phyloP scores from a whole-genome alignment of 2,888 invertebrate species.

The Anaspis maculata region DNA sequence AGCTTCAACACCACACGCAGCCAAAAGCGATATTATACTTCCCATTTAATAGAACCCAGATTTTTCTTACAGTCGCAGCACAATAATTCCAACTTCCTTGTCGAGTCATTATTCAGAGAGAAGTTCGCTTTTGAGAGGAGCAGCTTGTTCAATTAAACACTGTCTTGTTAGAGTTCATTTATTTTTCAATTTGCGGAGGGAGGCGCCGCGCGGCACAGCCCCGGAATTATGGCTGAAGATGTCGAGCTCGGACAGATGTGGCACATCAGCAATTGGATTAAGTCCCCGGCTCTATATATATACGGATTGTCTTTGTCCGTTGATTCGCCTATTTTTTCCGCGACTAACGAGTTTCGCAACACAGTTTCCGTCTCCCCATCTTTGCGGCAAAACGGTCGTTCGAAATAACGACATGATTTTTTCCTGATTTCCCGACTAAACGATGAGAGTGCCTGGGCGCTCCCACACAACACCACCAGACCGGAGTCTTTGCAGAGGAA shows the following conservation, averaged over 20 bases:
- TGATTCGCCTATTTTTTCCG: constrained; percentile 15
- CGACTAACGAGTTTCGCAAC: constrained; percentile 16
- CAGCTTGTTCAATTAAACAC: constrained; percentile 14
- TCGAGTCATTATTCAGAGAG: constrained; percentile 11
- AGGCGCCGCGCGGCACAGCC: constrained; percentile 8
- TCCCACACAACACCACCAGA: too few relatives aligned
- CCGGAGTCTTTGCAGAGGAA: too few relatives aligned
- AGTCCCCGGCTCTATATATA: constrained; percentile 16
- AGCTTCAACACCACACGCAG: too few relatives aligned
- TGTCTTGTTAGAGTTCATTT: constrained; percentile 16
- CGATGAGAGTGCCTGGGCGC: too few relatives aligned
- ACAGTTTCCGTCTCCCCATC: constrained; percentile 12
- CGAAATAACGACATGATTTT: constrained; percentile 11
- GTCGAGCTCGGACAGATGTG: constrained; percentile 20
- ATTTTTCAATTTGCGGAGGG: constrained; percentile 16
- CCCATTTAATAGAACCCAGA: too few relatives aligned
- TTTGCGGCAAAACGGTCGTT: constrained; percentile 11
- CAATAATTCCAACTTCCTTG: constrained; percentile 6
- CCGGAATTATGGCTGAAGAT: constrained; percentile 15
- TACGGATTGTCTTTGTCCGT: constrained; percentile 17
- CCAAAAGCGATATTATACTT: too few relatives aligned
- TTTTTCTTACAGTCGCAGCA: constrained; percentile 7
- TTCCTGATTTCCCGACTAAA: constrained; percentile 2
- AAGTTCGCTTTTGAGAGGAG: constrained; percentile 13
- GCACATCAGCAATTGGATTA: constrained; percentile 20